Conservation (phyloP, 2,113 vertebrate species). For the Malurus elegans region DNA sequence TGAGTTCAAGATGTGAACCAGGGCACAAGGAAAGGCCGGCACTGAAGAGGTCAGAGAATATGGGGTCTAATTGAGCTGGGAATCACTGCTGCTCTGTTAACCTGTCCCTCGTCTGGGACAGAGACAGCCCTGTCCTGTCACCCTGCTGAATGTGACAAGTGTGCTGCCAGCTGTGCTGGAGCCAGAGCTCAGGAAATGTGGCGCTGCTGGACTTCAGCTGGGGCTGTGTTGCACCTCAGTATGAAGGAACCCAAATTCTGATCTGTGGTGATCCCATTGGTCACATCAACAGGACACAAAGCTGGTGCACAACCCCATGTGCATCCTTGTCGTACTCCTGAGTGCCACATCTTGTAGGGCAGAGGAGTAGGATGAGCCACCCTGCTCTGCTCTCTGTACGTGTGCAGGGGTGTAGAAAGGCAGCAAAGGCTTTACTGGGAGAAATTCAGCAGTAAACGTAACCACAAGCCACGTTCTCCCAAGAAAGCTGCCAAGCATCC, state of each 20-base stretch:
- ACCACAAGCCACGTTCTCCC: background rate
- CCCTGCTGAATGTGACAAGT: background rate
- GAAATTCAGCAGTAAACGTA: background rate
- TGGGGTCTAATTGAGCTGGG: rapidly evolving
- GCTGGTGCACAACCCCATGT: rapidly evolving
- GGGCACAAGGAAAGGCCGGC: rapidly evolving
- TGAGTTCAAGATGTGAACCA: background rate
- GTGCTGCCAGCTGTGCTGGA: background rate
- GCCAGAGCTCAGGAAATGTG: background rate
- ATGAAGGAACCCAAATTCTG: background rate
- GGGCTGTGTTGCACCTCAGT: background rate
- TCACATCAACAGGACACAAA: background rate
- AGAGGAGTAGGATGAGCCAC: background rate
- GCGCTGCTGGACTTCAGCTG: background rate
- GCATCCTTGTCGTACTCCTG: rapidly evolving
- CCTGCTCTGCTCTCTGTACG: background rate
- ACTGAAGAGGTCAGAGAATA: background rate
- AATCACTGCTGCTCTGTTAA: background rate
- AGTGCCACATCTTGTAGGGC: rapidly evolving
- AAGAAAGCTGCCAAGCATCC: background rate
- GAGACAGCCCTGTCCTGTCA: background rate
- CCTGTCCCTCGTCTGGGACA: background rate
- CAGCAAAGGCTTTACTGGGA: background rate
- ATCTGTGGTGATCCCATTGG: background rate
- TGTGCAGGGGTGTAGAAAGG: background rate